Percentiles rank a stretch among this genome's conserved stretches.
These are phyloP conservation scores for Pimpla rufipes DNA, from an alignment of 2,888 invertebrate species.

Conservation along the genomic window DNA sequence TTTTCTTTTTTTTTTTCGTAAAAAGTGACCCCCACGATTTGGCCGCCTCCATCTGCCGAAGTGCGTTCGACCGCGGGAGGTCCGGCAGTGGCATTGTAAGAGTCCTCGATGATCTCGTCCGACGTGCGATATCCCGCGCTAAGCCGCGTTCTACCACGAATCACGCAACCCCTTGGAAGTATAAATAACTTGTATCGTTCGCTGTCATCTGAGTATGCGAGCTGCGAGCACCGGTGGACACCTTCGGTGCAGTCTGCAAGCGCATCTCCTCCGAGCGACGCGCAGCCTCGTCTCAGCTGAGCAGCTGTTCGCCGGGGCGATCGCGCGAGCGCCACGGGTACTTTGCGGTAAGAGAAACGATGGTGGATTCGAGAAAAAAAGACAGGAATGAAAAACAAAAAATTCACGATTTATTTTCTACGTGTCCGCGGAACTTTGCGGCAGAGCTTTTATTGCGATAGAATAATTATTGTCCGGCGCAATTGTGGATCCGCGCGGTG, in stretches of 20 bases:
- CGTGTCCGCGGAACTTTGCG: constrained; percentile 1
- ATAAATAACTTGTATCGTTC: constrained; percentile 80
- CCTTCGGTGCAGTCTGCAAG: constrained; percentile 48
- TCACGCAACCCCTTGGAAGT: constrained; percentile 78
- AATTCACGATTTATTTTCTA: not conserved
- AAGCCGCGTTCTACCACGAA: constrained; percentile 22
- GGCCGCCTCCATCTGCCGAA: not conserved
- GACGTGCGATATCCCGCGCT: constrained; percentile 7
- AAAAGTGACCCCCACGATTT: not conserved
- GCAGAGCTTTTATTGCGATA: constrained; percentile 19
- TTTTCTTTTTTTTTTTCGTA: not conserved
- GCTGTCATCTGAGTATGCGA: constrained; percentile 73
- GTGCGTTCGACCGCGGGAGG: constrained; percentile 37
- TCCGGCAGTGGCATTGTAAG: constrained; percentile 13
- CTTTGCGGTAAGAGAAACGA: constrained; percentile 36
- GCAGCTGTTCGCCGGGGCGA: constrained; percentile 54
- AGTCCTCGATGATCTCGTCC: not conserved
- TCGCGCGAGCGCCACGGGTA: constrained; percentile 34
- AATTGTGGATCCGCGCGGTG: constrained; percentile 1
- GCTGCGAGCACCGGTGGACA: constrained; percentile 27
- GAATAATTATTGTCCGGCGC: not conserved
- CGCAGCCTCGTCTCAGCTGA: constrained; percentile 3
- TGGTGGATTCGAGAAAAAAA: not conserved
- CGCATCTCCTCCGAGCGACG: constrained; percentile 20
- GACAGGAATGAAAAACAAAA: not conserved